Percentiles rank a stretch among this genome's conserved stretches.
Evolutionary conservation across 2,797 vertebrate species (phyloP).

Genomic region (Diglossa cyanea): DNA sequence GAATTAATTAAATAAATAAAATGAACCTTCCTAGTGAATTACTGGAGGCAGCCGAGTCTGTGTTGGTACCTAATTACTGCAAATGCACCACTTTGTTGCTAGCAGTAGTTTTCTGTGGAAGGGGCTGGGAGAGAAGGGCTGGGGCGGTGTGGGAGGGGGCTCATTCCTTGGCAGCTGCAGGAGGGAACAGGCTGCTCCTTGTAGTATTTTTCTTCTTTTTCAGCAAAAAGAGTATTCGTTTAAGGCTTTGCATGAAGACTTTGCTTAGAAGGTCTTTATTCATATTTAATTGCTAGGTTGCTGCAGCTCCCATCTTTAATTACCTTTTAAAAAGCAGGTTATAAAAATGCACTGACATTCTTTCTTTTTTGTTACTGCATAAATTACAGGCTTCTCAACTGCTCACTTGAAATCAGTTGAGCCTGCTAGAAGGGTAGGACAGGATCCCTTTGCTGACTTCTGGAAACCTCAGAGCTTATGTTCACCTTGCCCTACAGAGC

Average conservation of each 20-base stretch:
- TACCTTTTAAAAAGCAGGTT: slow-evolving; percentile 75
- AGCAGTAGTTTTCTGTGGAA: slow-evolving; percentile 54
- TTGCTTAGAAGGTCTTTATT: slow-evolving; percentile 79
- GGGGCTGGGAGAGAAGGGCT: neutral
- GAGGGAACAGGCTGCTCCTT: slow-evolving; percentile 63
- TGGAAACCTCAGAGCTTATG: neutral
- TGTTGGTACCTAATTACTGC: slow-evolving; percentile 71
- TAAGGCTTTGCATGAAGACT: slow-evolving; percentile 69
- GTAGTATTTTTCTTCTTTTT: slow-evolving; percentile 66
- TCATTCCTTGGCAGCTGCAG: slow-evolving; percentile 64
- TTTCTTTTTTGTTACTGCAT: slow-evolving; percentile 52
- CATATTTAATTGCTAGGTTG: slow-evolving; percentile 78
- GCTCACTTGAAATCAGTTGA: neutral
- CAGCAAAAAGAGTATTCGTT: slow-evolving; percentile 68
- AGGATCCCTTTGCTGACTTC: neutral
- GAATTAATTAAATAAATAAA: slow-evolving; percentile 54
- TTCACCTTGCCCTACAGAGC: neutral
- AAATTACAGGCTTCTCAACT: slow-evolving; percentile 49
- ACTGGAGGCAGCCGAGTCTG: slow-evolving; percentile 64
- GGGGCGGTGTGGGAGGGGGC: slow-evolving; percentile 24
- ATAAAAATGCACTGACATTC: slow-evolving; percentile 72
- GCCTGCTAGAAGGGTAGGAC: neutral
- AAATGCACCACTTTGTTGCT: slow-evolving; percentile 54
- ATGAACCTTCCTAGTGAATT: slow-evolving; percentile 46
- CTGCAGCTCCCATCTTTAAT: slow-evolving; percentile 75